phyloP scores from a whole-genome alignment of 2,888 invertebrate genomes.

The Biston stratarius region DNA sequence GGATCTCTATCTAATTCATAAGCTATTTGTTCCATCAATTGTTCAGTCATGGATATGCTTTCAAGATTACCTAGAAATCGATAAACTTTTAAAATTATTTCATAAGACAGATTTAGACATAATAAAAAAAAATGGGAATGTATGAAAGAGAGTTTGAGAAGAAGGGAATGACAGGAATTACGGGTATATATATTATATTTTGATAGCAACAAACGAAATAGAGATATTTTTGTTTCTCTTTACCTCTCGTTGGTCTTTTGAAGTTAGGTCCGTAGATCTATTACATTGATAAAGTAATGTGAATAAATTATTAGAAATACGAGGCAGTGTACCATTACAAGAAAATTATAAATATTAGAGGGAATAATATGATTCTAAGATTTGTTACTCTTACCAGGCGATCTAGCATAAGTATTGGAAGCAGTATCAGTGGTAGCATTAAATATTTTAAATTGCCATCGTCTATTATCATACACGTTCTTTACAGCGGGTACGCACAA shows the following conservation, averaged over 20 bases:
- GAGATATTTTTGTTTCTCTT: too few relatives aligned
- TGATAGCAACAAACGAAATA: too few relatives aligned
- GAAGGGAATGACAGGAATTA: too few relatives aligned
- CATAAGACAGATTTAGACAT: too few relatives aligned
- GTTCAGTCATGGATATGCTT: conserved; percentile 87
- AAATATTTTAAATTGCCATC: conserved; percentile 70
- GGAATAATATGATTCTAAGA: background rate
- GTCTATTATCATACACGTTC: conserved; percentile 87
- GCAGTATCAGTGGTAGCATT: conserved; percentile 88
- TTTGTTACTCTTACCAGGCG: conserved; percentile 85
- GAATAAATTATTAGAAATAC: too few relatives aligned
- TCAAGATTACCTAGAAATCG: conserved; percentile 86
- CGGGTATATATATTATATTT: too few relatives aligned
- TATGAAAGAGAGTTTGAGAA: too few relatives aligned
- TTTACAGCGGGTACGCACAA: conserved; percentile 65
- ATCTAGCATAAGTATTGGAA: conserved; percentile 88
- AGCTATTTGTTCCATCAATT: conserved; percentile 89
- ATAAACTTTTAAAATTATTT: background rate
- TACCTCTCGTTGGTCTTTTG: too few relatives aligned
- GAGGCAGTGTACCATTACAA: background rate
- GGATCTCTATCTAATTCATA: conserved; percentile 85
- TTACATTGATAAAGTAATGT: too few relatives aligned
- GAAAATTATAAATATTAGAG: background rate
- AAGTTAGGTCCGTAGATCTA: too few relatives aligned
- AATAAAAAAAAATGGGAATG: background rate